Percentiles rank a stretch among this genome's conserved stretches.
These are phyloP conservation scores for Bedellia somnulentella DNA, from an alignment of 2,888 invertebrate genomes.

Conservation along the genomic window DNA sequence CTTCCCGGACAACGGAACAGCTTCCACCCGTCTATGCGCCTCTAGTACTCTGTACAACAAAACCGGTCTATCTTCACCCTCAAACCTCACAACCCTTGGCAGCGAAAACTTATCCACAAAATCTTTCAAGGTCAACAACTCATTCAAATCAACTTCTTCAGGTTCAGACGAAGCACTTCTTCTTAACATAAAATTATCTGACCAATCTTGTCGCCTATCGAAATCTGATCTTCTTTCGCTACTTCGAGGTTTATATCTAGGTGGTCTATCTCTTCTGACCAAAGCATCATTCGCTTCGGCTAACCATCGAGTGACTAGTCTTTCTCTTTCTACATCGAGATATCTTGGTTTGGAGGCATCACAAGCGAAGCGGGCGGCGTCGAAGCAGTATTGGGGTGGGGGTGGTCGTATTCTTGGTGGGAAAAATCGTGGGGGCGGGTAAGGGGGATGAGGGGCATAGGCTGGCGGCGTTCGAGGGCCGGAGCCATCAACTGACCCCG, in stretches of 20 bases:
- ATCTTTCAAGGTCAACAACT: constrained; percentile 52
- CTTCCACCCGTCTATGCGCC: constrained; percentile 65
- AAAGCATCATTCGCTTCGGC: constrained; percentile 54
- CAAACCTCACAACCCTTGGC: constrained; percentile 62
- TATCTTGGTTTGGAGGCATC: constrained; percentile 53
- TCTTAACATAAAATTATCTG: constrained; percentile 42
- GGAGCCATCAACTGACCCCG: constrained; percentile 56
- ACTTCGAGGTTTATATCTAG: constrained; percentile 45
- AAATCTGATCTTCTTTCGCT: constrained; percentile 53
- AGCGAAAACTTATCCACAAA: constrained; percentile 65
- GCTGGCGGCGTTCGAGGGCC: constrained; percentile 55
- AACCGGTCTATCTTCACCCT: constrained; percentile 60
- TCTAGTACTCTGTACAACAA: constrained; percentile 65
- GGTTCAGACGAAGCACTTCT: constrained; percentile 44
- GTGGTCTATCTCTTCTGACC: constrained; percentile 42
- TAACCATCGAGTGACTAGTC: constrained; percentile 51
- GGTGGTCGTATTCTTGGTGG: constrained; percentile 47
- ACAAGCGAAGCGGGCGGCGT: constrained; percentile 54
- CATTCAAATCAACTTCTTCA: constrained; percentile 31
- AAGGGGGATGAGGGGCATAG: constrained; percentile 49
- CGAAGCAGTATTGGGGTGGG: constrained; percentile 56
- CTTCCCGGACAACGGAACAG: constrained; percentile 58
- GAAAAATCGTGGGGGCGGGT: constrained; percentile 47
- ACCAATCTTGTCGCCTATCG: constrained; percentile 41
- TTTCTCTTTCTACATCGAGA: constrained; percentile 48